Evolutionary conservation across 1,140 invertebrate genomes (phyloP).

Genomic region (Lepeophtheirus salmonis): DNA sequence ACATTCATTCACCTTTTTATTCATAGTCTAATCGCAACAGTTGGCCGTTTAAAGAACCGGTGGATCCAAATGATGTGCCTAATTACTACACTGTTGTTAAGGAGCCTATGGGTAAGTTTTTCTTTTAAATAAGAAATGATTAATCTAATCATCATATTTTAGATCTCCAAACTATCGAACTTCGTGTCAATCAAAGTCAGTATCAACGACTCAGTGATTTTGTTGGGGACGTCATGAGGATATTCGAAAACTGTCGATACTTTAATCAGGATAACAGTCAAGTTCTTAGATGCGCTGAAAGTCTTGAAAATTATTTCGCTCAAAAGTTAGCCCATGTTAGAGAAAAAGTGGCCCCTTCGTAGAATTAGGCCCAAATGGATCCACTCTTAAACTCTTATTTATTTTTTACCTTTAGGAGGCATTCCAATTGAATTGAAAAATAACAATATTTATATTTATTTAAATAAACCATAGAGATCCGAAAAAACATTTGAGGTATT

Average conservation of each 20-base stretch:
- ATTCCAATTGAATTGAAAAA: no score
- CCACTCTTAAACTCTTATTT: background rate
- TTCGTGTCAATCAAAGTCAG: conserved; percentile 55
- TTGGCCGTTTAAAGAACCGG: conserved; percentile 91
- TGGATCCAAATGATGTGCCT: conserved; percentile 79
- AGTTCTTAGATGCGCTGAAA: conserved; percentile 85
- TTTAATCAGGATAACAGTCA: conserved; percentile 88
- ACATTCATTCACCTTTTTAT: conserved; percentile 14
- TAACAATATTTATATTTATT: no score
- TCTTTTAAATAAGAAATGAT: background rate
- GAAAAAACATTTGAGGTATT: no score
- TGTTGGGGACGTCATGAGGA: conserved; percentile 89
- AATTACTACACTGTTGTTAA: conserved; percentile 95
- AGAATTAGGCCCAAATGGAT: background rate
- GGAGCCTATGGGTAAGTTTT: conserved; percentile 79
- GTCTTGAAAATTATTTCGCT: conserved; percentile 84
- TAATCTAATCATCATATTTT: conserved; percentile 28
- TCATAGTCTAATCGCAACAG: conserved; percentile 63
- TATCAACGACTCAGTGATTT: conserved; percentile 82
- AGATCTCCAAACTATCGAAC: conserved; percentile 85
- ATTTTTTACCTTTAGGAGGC: no score
- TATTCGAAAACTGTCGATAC: conserved; percentile 94
- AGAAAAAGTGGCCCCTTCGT: conserved; percentile 21
- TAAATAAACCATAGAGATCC: no score
- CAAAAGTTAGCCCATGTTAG: conserved; percentile 33